These are phyloP conservation scores for Phacellophora camtschatica DNA, from an alignment of 30 jellyfish, hydroid and myxozoan genomes.

Conservation along the genomic window DNA sequence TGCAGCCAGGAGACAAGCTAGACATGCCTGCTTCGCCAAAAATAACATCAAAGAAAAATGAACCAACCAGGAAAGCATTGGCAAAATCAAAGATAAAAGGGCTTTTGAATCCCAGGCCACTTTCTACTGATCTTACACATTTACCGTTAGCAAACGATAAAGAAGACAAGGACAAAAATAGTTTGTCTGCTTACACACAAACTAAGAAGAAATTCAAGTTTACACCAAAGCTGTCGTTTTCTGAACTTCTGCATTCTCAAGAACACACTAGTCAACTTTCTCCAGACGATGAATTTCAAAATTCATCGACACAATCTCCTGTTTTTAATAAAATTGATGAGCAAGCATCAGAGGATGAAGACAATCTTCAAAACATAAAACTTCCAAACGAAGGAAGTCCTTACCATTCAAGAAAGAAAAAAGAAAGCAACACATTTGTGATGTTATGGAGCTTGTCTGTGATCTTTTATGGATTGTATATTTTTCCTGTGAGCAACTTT, in stretches of 20 bases:
- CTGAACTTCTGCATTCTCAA: slow-evolving; percentile 84
- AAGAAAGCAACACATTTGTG: not conserved
- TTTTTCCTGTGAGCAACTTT: slow-evolving; percentile 26
- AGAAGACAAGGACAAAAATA: slow-evolving; percentile 5
- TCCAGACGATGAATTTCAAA: slow-evolving; percentile 26
- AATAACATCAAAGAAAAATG: not conserved
- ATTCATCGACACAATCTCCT: slow-evolving; percentile 42
- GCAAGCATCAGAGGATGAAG: slow-evolving; percentile 43
- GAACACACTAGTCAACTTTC: slow-evolving; percentile 48
- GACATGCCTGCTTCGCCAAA: slow-evolving; percentile 46
- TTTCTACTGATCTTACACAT: slow-evolving; percentile 76
- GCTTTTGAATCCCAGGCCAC: slow-evolving; percentile 43
- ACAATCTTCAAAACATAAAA: not conserved
- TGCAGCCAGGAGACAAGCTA: no score
- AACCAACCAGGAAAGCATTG: slow-evolving; percentile 10
- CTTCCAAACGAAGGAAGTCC: slow-evolving; percentile 6
- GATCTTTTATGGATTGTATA: slow-evolving; percentile 22
- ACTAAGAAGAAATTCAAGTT: slow-evolving; percentile 53
- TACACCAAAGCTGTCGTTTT: slow-evolving; percentile 64
- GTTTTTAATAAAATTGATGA: slow-evolving; percentile 30
- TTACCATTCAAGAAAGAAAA: not conserved
- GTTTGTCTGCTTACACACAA: slow-evolving; percentile 43
- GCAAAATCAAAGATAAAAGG: slow-evolving; percentile 58
- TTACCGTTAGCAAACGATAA: slow-evolving; percentile 39
- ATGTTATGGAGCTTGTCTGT: slow-evolving; percentile 55